phyloP scores from a whole-genome alignment of 2,113 vertebrate species.

The Alligator sinensis region DNA sequence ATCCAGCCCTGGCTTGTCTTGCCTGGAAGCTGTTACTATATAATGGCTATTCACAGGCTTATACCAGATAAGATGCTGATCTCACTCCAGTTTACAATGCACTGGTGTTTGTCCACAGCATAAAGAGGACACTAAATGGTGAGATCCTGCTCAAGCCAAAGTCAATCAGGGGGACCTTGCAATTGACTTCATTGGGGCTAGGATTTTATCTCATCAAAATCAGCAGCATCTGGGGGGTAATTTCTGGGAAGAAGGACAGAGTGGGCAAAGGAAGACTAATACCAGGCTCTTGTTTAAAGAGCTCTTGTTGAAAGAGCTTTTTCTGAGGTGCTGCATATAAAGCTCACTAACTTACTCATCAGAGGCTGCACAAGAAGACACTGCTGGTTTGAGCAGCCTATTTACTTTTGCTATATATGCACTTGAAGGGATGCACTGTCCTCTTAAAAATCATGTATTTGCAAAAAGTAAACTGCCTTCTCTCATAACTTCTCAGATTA shows the following conservation, averaged over 20 bases:
- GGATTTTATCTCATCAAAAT: background rate
- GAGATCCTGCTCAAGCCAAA: background rate
- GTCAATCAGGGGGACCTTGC: background rate
- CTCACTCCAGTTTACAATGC: background rate
- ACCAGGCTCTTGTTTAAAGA: background rate
- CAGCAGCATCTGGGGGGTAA: background rate
- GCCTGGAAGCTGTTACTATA: background rate
- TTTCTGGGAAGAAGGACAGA: background rate
- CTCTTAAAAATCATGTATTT: background rate
- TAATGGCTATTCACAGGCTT: background rate
- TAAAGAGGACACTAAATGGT: background rate
- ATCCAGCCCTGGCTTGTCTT: background rate
- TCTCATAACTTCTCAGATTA: fast-evolving
- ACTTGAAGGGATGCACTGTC: background rate
- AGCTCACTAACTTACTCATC: background rate
- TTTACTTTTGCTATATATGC: background rate
- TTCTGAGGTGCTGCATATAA: background rate
- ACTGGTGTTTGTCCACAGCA: background rate
- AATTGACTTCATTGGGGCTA: background rate
- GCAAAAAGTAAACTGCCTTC: background rate
- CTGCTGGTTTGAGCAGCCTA: background rate
- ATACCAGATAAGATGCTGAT: background rate
- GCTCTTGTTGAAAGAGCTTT: background rate
- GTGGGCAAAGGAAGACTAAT: background rate
- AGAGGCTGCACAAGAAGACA: background rate